Conservation (phyloP, 2,797 vertebrate species). For the Acrossocheilus wenchowensis region DNA sequence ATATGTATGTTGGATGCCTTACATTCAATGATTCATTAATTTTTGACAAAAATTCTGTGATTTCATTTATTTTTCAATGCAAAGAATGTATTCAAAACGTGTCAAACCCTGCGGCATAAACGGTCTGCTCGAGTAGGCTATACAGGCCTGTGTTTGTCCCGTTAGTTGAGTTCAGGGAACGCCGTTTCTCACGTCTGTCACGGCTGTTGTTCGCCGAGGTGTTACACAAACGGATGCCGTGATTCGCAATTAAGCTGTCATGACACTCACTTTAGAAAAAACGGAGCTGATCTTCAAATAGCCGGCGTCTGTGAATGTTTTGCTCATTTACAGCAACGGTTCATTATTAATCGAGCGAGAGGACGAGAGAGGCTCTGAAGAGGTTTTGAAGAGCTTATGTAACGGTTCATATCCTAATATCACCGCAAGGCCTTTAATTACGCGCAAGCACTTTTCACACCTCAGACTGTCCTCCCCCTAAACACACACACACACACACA, state of each 20-base stretch:
- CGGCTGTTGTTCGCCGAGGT: neutral
- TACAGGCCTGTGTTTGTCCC: neutral
- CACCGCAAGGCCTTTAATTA: conserved; percentile 41
- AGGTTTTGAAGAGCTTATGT: conserved; percentile 18
- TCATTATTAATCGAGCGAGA: conserved; percentile 16
- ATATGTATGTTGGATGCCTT: neutral
- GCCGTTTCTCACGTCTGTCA: neutral
- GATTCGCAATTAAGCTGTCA: conserved; percentile 15
- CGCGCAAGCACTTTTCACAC: conserved; percentile 62
- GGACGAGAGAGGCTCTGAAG: conserved; percentile 3
- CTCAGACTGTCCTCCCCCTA: conserved; percentile 40
- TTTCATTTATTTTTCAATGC: neutral
- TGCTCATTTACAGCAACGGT: conserved; percentile 45
- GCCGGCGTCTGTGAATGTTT: conserved; percentile 68
- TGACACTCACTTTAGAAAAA: conserved; percentile 62
- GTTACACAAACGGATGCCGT: conserved; percentile 7
- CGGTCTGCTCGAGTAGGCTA: neutral
- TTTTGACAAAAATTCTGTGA: neutral
- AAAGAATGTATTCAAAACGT: neutral
- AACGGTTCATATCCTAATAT: conserved; percentile 24
- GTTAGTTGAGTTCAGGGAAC: conserved; percentile 9
- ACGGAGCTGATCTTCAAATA: conserved; percentile 61
- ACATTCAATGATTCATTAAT: neutral
- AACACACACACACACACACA: conserved; percentile 52
- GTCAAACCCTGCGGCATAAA: neutral